These are phyloP conservation scores for Phalacrocorax carbo DNA, from an alignment of 2,113 vertebrate genomes.

Conservation along the genomic window DNA sequence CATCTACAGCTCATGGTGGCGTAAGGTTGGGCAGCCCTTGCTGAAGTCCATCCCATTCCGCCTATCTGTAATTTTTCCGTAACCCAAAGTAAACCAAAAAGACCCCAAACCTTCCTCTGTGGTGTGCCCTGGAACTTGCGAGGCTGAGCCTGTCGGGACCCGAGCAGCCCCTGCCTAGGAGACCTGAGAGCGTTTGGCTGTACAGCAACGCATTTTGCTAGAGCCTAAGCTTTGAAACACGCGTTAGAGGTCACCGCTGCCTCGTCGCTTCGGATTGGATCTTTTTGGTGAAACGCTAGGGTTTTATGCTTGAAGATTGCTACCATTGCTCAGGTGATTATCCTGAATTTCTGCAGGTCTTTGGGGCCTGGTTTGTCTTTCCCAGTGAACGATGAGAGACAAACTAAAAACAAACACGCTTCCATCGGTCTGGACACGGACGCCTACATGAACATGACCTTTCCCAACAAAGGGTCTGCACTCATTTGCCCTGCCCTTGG, in stretches of 20 bases:
- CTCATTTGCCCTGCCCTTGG: neutral
- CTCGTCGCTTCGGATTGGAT: neutral
- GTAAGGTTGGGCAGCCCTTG: neutral
- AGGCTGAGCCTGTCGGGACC: neutral
- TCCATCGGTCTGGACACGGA: neutral
- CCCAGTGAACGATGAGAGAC: neutral
- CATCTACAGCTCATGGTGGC: fast-evolving
- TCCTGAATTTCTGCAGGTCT: neutral
- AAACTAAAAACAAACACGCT: neutral
- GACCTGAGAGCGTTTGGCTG: neutral
- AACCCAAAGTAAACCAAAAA: neutral
- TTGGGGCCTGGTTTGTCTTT: neutral
- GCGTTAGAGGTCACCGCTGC: neutral
- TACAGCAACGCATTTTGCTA: neutral
- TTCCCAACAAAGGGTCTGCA: neutral
- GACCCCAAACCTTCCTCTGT: neutral
- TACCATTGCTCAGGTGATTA: neutral
- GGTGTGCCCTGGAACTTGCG: too few species aligned
- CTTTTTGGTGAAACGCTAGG: neutral
- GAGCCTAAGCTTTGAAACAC: neutral
- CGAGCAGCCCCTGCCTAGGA: neutral
- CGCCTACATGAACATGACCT: neutral
- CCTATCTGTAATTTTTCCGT: neutral
- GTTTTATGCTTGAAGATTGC: neutral
- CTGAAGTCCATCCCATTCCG: fast-evolving